Conservation (phyloP, 2,888 invertebrate genomes). For the Holacanthella duospinosa region DNA sequence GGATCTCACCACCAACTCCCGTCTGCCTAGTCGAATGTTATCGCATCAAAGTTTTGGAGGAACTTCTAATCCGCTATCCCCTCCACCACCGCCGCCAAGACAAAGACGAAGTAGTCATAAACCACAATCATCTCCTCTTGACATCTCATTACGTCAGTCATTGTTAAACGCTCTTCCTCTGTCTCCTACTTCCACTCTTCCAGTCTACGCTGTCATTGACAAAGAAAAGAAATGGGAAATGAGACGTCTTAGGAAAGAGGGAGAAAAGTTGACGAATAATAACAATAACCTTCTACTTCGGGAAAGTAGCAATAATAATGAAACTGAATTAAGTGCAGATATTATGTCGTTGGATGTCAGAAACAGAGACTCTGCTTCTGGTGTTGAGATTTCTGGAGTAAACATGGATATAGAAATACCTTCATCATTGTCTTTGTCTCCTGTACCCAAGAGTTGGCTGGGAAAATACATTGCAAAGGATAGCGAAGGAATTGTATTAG, state of each 20-base stretch:
- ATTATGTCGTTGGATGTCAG: too few species aligned
- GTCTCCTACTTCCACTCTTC: conserved; percentile 9
- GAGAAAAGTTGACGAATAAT: conserved; percentile 2
- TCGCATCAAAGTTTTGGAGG: neutral
- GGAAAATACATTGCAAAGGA: conserved; percentile 11
- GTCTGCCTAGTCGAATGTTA: neutral
- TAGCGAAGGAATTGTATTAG: neutral
- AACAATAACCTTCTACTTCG: neutral
- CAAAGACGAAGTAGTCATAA: conserved; percentile 7
- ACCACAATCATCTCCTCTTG: neutral
- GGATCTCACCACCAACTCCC: neutral
- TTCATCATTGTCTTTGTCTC: neutral
- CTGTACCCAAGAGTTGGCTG: conserved; percentile 4
- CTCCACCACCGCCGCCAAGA: conserved; percentile 34
- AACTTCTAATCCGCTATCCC: conserved; percentile 10
- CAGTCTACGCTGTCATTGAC: conserved; percentile 33
- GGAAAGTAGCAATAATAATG: neutral
- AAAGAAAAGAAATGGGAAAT: conserved; percentile 36
- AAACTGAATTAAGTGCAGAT: neutral
- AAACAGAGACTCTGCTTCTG: too few species aligned
- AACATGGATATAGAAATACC: neutral
- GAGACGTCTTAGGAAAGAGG: conserved; percentile 19
- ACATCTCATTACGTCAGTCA: conserved; percentile 2
- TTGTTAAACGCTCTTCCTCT: conserved; percentile 20
- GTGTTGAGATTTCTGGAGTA: too few species aligned